These are phyloP conservation scores for Papilio polyxenes DNA, from an alignment of 1,140 invertebrate species.

Conservation along the genomic window DNA sequence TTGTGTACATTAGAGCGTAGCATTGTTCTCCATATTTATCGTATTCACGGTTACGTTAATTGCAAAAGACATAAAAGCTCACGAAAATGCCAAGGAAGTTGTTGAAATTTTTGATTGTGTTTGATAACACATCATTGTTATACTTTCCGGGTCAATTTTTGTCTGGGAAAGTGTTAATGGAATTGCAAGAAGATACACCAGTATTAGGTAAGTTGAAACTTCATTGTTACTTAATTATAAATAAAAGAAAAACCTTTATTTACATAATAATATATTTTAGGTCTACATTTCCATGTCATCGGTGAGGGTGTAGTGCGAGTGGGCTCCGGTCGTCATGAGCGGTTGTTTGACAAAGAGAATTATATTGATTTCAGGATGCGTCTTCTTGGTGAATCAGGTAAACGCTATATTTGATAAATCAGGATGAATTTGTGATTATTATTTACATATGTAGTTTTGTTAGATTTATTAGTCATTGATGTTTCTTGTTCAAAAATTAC, in stretches of 20 bases:
- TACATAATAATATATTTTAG: slow-evolving; percentile 76
- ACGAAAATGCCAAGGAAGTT: slow-evolving; percentile 90
- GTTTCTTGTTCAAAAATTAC: no score
- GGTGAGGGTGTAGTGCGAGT: slow-evolving; percentile 95
- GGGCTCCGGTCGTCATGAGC: slow-evolving; percentile 88
- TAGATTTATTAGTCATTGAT: no score
- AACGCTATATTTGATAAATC: slow-evolving; percentile 24
- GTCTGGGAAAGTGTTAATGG: slow-evolving; percentile 93
- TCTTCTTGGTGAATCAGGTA: slow-evolving; percentile 93
- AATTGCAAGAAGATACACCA: slow-evolving; percentile 94
- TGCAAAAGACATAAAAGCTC: slow-evolving; percentile 40
- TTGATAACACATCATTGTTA: slow-evolving; percentile 95
- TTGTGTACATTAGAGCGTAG: slow-evolving; percentile 25
- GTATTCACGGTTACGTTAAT: slow-evolving; percentile 2
- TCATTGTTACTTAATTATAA: background rate
- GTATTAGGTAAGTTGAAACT: slow-evolving; percentile 83
- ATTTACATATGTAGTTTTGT: no score
- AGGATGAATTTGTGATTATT: background rate
- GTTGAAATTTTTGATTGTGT: slow-evolving; percentile 95
- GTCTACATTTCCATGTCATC: slow-evolving; percentile 95
- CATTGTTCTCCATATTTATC: slow-evolving; percentile 15
- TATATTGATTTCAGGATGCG: slow-evolving; percentile 98
- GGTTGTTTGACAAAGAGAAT: slow-evolving; percentile 94
- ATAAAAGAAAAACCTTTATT: background rate
- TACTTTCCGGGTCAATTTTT: slow-evolving; percentile 97